Evolutionary conservation across 2,888 invertebrate species (phyloP).

Genomic region (Saturnia pavonia): DNA sequence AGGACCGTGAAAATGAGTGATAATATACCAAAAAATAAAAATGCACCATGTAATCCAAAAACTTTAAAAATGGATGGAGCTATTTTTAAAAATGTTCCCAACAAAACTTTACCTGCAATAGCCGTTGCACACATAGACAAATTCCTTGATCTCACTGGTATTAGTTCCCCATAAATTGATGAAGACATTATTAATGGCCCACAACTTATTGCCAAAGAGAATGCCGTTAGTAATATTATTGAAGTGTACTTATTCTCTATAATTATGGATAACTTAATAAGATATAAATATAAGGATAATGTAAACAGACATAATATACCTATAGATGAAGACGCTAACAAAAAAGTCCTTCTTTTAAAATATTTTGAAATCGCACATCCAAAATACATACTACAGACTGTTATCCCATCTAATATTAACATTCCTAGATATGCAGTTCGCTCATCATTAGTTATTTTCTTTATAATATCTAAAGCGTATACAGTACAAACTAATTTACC

Average conservation of each 20-base stretch:
- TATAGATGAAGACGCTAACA: slow-evolving; percentile 35
- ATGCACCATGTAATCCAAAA: slow-evolving; percentile 40
- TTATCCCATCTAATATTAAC: slow-evolving; percentile 52
- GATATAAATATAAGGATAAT: slow-evolving; percentile 40
- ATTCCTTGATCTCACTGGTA: slow-evolving; percentile 40
- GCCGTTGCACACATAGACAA: slow-evolving; percentile 32
- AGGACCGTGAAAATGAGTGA: slow-evolving; percentile 29
- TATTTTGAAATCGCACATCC: slow-evolving; percentile 37
- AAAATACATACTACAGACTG: slow-evolving; percentile 45
- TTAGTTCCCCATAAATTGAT: slow-evolving; percentile 40
- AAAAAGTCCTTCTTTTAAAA: slow-evolving; percentile 38
- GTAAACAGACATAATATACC: slow-evolving; percentile 35
- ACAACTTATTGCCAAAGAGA: slow-evolving; percentile 42
- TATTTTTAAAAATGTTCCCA: slow-evolving; percentile 35
- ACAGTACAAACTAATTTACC: slow-evolving; percentile 49
- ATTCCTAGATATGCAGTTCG: slow-evolving; percentile 46
- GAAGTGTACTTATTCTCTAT: slow-evolving; percentile 37
- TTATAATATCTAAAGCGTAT: slow-evolving; percentile 51
- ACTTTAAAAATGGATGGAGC: slow-evolving; percentile 39
- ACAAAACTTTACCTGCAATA: slow-evolving; percentile 22
- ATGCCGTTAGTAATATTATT: slow-evolving; percentile 34
- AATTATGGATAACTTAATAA: slow-evolving; percentile 33
- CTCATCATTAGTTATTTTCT: slow-evolving; percentile 44
- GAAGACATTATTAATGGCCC: slow-evolving; percentile 42
- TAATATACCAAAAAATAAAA: slow-evolving; percentile 37